Base-by-base conservation (phyloP, 2,888 invertebrate genomes). In the Calameuta idolon region DNA sequence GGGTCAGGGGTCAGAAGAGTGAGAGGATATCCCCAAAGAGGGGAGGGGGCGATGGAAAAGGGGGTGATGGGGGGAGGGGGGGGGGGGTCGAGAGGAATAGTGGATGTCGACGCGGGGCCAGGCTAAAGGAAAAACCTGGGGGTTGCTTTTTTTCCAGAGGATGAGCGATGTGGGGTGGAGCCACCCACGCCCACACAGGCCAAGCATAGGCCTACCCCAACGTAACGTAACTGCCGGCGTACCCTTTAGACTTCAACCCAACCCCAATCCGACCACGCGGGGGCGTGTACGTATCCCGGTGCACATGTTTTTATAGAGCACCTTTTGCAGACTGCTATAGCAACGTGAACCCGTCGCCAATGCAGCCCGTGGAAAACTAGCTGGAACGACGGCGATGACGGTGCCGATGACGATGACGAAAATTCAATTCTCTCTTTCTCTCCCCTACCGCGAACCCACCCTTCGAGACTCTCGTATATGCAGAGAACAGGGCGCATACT, bases 221-320 rank as follows among this genome's bases (percentile, higher is more conserved):
- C 87, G 85, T 85, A 85, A 87, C 86, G 84, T 85, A 81, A 40
- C 74, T 37, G 34, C 37, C 74, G 74, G 74, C 75, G 79, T 83
- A 85, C 83, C 84, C 85, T 81, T 84, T 81, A 81, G 82, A 82
- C 81, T 75, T 71, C 75, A 55, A 83, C 77, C 82, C 88, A 86
- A 83, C 88, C 87, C 86, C 85, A 83, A 85, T 88, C 86, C 86
- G 84, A 81, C 74, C 74, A 79, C 34, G 74, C 86, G 88, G 89
- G 88, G 90, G 90, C 89, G 89, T 90, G 87, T 87, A 88, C 89
- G 89, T 88, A 85, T 87, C 88, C 88, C 83, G 73, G 37, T 12
- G 34, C 34, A 37, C 35, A 74, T 34, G 74, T 74, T 74, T 74
- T 74, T 23, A 74, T 74, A 34, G 74, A 74, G 74, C 33, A 35